Evolutionary conservation across 2,797 vertebrate species (phyloP), one percentile per base, ranked within the genome.

Genomic region (Borostomias antarcticus): DNA sequence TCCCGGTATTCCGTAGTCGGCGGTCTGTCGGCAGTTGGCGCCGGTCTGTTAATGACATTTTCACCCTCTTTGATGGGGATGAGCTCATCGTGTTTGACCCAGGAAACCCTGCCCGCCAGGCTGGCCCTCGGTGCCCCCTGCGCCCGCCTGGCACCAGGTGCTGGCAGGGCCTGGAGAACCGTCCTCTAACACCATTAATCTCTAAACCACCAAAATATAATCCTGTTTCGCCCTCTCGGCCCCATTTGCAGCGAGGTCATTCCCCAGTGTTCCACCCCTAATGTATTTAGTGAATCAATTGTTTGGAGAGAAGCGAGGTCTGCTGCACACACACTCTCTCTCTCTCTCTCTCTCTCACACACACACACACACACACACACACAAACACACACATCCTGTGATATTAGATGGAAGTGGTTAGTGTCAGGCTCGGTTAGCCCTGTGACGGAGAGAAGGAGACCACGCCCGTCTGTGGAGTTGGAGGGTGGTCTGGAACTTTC

Each of bases 171-270:
- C 74, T 61, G 72, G n/a, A n/a, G n/a, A 68, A 80, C 71, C 73
- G 69, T 64, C 61, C 37, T 75, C 26, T 64, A 26, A 75, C 45
- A 48, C 72, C 78, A 74, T 85, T 81, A 80, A 82, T 86, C 74
- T 80, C 71, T 78, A 62, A 77, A 81, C 74, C 30, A 69, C 66
- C 45, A 76, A 78, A 82, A 77, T 73, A 78, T 76, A 85, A 86
- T 87, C 83, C 70, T 77, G 72, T 88, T 84, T 70, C 40, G 17
- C 10, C 33, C 64, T 75, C 71, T 71, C 66, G 76, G 63, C 64
- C 78, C 61, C 35, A 62, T 86, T 83, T 79, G 70, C 70, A 74
- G 78, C 57, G 64, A 78, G 76, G 74, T 78, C 74, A 47, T 77
- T 71, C 60, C 52, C 2, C 29, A 78, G 65, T 80, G 68, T 59